These are phyloP conservation scores for Sus scrofa DNA, from an alignment of 2,113 vertebrate genomes.

Conservation along the genomic window T2T-Sscrofa CM000824.6:132904501-132905000, in stretches of 20 bases:
- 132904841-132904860: neutral
- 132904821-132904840: neutral
- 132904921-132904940: neutral
- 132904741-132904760: slow-evolving; percentile 23
- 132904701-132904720: neutral
- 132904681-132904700: neutral
- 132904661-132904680: neutral
- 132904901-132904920: neutral
- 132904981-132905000: neutral
- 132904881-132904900: neutral
- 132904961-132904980: neutral
- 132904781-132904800: neutral
- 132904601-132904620: slow-evolving; percentile 65
- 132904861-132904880: neutral
- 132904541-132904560: neutral
- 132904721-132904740: slow-evolving; percentile 47
- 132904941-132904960: neutral
- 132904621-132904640: slow-evolving; percentile 70
- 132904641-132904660: neutral
- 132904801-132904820: neutral
- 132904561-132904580: neutral
- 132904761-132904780: neutral
- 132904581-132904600: neutral
- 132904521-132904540: slow-evolving; percentile 79
- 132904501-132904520: slow-evolving; percentile 72